phyloP scores from a whole-genome alignment of 1,140 invertebrate species.

The Listronotus bonariensis region DNA sequence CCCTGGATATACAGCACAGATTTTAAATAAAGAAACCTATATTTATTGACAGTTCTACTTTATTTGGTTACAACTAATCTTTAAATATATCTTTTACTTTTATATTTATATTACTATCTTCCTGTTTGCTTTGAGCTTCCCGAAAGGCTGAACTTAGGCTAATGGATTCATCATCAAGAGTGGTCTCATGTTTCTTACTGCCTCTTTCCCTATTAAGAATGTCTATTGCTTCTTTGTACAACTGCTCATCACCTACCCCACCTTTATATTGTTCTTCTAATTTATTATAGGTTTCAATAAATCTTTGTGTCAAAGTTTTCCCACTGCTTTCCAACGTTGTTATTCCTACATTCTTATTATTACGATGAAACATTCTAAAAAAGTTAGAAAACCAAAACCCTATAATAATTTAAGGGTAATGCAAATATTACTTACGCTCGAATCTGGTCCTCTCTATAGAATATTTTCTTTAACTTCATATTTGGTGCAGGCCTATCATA shows the following conservation, averaged over 20 bases:
- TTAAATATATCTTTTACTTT: constrained; percentile 46
- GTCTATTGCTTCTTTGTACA: constrained; percentile 57
- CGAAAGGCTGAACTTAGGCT: constrained; percentile 49
- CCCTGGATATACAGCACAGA: no score
- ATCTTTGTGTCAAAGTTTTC: constrained; percentile 62
- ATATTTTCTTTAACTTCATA: constrained; percentile 68
- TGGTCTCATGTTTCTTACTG: constrained; percentile 4
- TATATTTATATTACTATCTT: constrained; percentile 23
- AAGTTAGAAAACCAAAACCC: constrained; percentile 16
- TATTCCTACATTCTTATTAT: constrained; percentile 58
- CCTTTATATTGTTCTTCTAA: constrained; percentile 58
- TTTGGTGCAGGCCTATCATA: constrained; percentile 67
- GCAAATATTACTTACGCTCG: constrained; percentile 71
- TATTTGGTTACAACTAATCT: constrained; percentile 31
- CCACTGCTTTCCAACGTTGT: constrained; percentile 58
- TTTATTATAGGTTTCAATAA: constrained; percentile 63
- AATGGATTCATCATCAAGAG: constrained; percentile 33
- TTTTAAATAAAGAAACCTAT: no score
- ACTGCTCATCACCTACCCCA: constrained; percentile 57
- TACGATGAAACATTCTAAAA: constrained; percentile 67
- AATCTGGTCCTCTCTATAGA: constrained; percentile 84
- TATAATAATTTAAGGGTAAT: constrained; percentile 2
- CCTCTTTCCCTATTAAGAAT: constrained; percentile 50
- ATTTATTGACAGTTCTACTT: no score
- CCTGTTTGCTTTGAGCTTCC: constrained; percentile 40